Evolutionary conservation across 1,140 invertebrate genomes (phyloP), one percentile per base, ranked within the genome.

Genomic region (Steinernema feltiae): DNA sequence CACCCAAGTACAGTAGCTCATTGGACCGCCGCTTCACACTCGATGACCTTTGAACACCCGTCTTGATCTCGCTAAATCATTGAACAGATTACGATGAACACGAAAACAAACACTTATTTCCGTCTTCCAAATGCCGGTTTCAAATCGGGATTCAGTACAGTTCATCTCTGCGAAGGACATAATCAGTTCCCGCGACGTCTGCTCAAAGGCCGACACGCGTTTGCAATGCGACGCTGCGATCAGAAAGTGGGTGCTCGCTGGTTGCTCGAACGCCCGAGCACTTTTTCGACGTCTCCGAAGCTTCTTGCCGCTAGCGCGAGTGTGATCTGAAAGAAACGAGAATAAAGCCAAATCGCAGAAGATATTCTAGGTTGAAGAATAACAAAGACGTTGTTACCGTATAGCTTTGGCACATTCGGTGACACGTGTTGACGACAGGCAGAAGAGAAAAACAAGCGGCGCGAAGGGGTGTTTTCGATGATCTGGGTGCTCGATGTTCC

Each of bases 211-310:
- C 7, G 35, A 18, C 35, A 41, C 35, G 35, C 35, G 35, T 7
- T 41, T 41, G 35, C 35, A 41, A n/a, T n/a, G n/a, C n/a, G n/a
- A n/a, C n/a, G n/a, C n/a, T n/a, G 35, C 53, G 53, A 63, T 63
- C 53, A 63, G 24, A 63, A 63, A 15, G 12, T 63, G 53, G 24
- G 53, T 63, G 53, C 53, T 63, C 53, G 24, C 2, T 63, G 53
- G 24, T 27, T 63, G 53, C 53, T 63, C 53, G 53, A 63, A 63
- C 53, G 53, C 12, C 53, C 41, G 53, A 63, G 53, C 53, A 63
- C 3, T 27, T 27, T 15, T 21, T 63, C 24, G 7, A 7, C 53
- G 24, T 63, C 24, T 17, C 53, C 24, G 7, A n/a, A n/a, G n/a
- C 24, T 63, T 63, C 24, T 63, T 63, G 7, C 7, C 35, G 35